Base-by-base conservation (phyloP, 1,140 invertebrate genomes). In the Drosophila bocki region DNA sequence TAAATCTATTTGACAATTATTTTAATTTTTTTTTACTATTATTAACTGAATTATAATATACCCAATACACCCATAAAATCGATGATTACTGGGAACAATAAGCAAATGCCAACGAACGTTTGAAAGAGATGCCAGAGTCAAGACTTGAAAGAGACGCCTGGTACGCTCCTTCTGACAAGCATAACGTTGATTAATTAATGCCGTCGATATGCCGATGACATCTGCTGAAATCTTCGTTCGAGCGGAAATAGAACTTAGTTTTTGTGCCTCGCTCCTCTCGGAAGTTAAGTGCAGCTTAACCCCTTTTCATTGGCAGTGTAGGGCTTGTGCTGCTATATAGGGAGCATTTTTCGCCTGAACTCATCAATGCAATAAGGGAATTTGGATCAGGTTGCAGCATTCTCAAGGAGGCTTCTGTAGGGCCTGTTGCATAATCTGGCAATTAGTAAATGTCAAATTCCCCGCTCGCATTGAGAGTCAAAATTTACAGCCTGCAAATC, bases 151-250 rank as follows among this genome's bases (percentile, higher is more conserved):
- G 42, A 15, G 17, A 45, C 26, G 35, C 17, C 37, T 61, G 37
- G 5, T 50, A 63, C 45, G 60, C 53, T 63, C 54, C 58, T 58
- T 32, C 64, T 63, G 78, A 42, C 50, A 60, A 51, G 45, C 70
- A 59, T 47, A 70, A 53, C 74, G 78, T 78, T 84, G 82, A 84
- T 84, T 81, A 84, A 84, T 84, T 85, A 85, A 74, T 74, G 54
- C 82, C 48, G 51, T 72, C 54, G 70, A 70, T 67, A 67, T 51
- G 67, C 39, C 37, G 48, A 72, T 74, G 70, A 74, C 70, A 72
- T 45, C 45, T 42, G 37, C 67, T 32, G 51, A 22, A 58, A 48
- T 47, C 53, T 41, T 7, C 54, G 17, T 13, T 44, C n/a, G 53
- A 59, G 45, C 54, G 67, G 68, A 74, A 74, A 44, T 71, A 42